Base-by-base conservation (phyloP, 2,888 invertebrate genomes). In the Encarsia formosa region DNA sequence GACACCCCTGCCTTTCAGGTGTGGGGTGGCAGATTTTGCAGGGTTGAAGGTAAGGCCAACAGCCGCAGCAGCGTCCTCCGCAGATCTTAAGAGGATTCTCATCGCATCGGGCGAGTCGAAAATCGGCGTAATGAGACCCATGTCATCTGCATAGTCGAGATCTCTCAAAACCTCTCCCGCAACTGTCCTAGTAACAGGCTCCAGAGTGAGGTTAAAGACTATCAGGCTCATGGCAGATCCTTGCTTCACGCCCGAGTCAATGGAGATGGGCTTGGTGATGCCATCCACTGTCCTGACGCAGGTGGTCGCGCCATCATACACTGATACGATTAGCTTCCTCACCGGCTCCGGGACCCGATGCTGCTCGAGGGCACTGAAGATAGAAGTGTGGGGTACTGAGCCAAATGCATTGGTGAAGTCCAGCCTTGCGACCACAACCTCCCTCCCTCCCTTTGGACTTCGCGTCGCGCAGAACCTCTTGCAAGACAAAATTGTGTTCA, bases 381-480 rank as follows among this genome's bases (percentile, higher is more conserved):
- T 64, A 4, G 63, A 57, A 2, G 45, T 38, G 51, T 73, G 71
- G 6, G 72, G 69, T 2, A 74, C 57, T 3, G 70, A 70, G 0
- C 65, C 66, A 54, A 75, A 74, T 0, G 74, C 74, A 23, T 74
- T 76, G 5, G 65, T 48, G 1, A 72, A 50, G 46, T 75, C 71
- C 35, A 74, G 53, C 67, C 69, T 73, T 2, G 69, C 67, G 0
- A 72, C 59, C 16, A 62, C 61, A 5, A 65, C 26, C 29, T 59
- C 56, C 19, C n/a, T n/a, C n/a, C n/a, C 22, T 48, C 0, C 52
- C 34, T 4, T 39, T 48, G 9, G 48, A 19, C 18, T 48, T 49
- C 5, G 65, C 60, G 20, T 65, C 63, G 4, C 54, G 52, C 1
- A 67, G 48, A 24, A 59, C 55, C 19, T 63, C 60, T 58, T 68